phyloP scores from a whole-genome alignment of 92 coral and sea anemone species.

The Phenganax subtilis region DNA sequence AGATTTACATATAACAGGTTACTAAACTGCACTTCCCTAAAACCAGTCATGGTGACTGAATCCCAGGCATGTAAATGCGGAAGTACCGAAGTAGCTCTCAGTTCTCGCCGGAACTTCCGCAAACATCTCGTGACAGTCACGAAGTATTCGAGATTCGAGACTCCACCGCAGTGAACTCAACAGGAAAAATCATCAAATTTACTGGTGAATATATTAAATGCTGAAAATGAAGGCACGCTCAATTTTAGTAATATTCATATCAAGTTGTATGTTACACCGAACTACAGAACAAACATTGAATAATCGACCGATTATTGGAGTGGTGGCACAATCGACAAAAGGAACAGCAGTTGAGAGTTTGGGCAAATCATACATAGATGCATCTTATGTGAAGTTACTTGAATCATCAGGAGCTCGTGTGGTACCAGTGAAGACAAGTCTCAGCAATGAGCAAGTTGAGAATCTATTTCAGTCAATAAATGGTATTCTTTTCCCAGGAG shows the following conservation, averaged over 20 bases:
- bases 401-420: constrained; percentile 55
- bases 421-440: constrained; percentile 55
- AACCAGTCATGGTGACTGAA: too few species aligned
- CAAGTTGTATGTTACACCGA: not conserved
- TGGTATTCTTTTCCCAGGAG: constrained; percentile 95
- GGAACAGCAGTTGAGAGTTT: constrained; percentile 33
- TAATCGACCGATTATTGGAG: constrained; percentile 8
- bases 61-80: too few species aligned
- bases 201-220: too few species aligned
- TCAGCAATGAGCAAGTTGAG: constrained; percentile 58
- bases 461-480: constrained; percentile 66
- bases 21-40: too few species aligned
- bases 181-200: too few species aligned
- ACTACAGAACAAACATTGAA: not conserved
- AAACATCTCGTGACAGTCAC: too few species aligned
- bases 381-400: constrained; percentile 49
- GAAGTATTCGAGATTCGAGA: too few species aligned
- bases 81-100: too few species aligned
- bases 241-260: not conserved
- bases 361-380: constrained; percentile 50
- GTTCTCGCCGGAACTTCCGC: too few species aligned
- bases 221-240: not conserved
- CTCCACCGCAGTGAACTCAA: too few species aligned
- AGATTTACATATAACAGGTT: too few species aligned
- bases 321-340: constrained; percentile 13